Evolutionary conservation across 2,888 invertebrate genomes (phyloP), one percentile per base, ranked within the genome.

Genomic region (Artemia sinica): DNA sequence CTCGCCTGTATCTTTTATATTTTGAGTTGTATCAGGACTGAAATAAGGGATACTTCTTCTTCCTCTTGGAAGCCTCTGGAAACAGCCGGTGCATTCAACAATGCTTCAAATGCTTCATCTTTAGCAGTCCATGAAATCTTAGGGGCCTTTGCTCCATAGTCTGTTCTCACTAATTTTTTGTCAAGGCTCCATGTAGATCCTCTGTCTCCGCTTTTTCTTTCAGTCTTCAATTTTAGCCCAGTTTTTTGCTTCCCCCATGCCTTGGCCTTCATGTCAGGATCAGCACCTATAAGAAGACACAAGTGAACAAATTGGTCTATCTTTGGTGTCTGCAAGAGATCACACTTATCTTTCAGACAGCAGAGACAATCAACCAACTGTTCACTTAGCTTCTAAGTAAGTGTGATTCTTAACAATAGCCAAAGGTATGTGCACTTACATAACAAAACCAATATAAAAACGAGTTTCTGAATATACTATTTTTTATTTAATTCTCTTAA

Each of bases 311-410:
- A 58, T 28, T 18, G 63, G 63, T 58, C 63, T 14, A n/a, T 58
- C 63, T 58, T 18, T 58, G n/a, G 28, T 58, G 63, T 58, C 63
- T 58, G 63, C 28, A 18, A 58, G 14, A 58, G 63, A 58, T 58
- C 63, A 58, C 63, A 58, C 63, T 58, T 58, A 58, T 18, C 63
- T 58, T 58, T 58, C 63, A 58, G 63, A 58, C 63, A 58, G 14
- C n/a, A 58, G n/a, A 58, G 63, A 58, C 14, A 28, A n/a, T 8
- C 14, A 8, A 18, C 63, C 63, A 18, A 28, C 28, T 58, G 28
- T 58, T 58, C 63, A 58, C 28, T 18, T 18, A 28, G n/a, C 63
- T 28, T 58, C 12, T 28, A 58, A 28, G 63, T 58, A 58, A 58
- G 63, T 58, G 63, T 58, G 63, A 58, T 58, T 58, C 28, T 28